phyloP scores from a whole-genome alignment of 2,797 vertebrate species.

The Pipistrellus pipistrellus region DNA sequence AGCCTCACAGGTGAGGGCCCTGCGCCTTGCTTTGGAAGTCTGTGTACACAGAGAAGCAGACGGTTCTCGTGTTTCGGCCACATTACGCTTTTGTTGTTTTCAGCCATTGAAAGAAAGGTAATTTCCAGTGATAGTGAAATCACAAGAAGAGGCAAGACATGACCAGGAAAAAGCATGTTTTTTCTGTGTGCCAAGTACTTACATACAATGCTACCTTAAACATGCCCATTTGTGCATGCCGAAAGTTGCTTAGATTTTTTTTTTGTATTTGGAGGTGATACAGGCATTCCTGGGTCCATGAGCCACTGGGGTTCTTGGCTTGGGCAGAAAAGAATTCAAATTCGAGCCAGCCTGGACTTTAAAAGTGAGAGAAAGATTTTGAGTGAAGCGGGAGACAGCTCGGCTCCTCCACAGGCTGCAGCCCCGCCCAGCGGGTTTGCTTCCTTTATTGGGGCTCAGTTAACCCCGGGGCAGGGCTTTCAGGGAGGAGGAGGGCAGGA shows the following conservation, averaged over 20 bases:
- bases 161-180: not conserved
- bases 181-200: not conserved
- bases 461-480: too few species aligned
- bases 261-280: not conserved
- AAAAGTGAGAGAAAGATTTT: too few species aligned
- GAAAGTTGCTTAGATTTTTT: not conserved
- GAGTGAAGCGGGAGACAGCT: not conserved
- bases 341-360: not conserved
- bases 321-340: not conserved
- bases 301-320: not conserved
- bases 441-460: not conserved
- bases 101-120: not conserved
- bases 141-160: not conserved
- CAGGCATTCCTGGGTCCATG: not conserved
- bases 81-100: not conserved
- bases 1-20: constrained; percentile 92
- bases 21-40: not conserved
- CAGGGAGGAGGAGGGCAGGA: not conserved
- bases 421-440: not conserved
- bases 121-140: not conserved
- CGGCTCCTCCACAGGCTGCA: not conserved
- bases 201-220: not conserved
- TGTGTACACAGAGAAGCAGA: not conserved
- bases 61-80: not conserved
- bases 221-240: not conserved